phyloP scores from a whole-genome alignment of 2,113 vertebrate species.

The Lathamus discolor region DNA sequence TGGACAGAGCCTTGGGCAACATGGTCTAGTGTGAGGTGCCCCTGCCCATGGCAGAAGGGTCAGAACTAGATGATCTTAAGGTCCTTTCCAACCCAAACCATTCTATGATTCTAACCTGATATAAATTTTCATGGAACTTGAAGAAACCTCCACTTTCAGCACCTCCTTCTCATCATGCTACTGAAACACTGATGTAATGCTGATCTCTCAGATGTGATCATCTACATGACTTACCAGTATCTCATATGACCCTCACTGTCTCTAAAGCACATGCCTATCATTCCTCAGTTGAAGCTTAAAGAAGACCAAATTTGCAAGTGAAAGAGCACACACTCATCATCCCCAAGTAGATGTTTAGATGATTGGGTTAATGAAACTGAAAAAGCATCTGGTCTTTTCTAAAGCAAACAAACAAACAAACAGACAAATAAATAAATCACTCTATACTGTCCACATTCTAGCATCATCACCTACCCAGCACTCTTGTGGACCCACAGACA shows the following conservation, averaged over 20 bases:
- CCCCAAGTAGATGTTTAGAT: accelerated
- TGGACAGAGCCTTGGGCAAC: not conserved
- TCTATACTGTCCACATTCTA: not conserved
- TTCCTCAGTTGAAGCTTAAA: not conserved
- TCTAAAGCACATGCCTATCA: not conserved
- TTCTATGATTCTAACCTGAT: not conserved
- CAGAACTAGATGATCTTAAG: not conserved
- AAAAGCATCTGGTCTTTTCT: not conserved
- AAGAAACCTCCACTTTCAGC: not conserved
- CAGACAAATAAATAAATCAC: not conserved
- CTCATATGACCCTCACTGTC: not conserved
- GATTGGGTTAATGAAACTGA: not conserved
- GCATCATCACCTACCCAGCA: not conserved
- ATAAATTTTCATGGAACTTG: not conserved
- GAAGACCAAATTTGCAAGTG: not conserved
- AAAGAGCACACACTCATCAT: not conserved
- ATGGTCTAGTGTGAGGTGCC: not conserved
- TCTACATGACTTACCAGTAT: not conserved
- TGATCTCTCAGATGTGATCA: not conserved
- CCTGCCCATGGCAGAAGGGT: not conserved
- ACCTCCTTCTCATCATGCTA: not conserved
- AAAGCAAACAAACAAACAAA: not conserved
- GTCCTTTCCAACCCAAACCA: not conserved
- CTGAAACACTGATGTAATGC: not conserved
- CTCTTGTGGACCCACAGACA: not conserved